Conservation (phyloP, 2,113 vertebrate genomes). For the Furnarius figulus region DNA sequence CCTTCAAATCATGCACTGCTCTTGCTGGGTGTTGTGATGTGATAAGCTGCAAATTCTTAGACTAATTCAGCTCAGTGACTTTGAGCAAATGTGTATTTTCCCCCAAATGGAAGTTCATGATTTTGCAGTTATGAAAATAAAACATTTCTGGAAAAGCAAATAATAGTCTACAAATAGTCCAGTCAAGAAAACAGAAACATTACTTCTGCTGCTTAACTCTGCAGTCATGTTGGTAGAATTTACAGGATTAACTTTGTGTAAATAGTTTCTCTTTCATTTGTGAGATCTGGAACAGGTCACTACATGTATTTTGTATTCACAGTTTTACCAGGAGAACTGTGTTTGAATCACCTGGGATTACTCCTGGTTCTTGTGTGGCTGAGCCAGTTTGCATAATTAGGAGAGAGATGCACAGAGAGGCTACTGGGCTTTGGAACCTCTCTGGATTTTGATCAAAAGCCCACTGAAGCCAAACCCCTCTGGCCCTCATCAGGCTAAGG, state of each 20-base stretch:
- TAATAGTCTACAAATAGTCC: slow-evolving; percentile 18
- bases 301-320: not conserved
- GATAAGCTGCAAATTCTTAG: not conserved
- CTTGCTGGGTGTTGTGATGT: not conserved
- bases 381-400: slow-evolving; percentile 19
- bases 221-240: slow-evolving; percentile 5
- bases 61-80: not conserved
- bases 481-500: not conserved
- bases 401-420: not conserved
- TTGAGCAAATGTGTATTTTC: not conserved
- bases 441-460: slow-evolving; percentile 30
- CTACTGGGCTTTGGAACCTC: slow-evolving; percentile 6
- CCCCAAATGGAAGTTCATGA: not conserved
- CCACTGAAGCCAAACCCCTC: not conserved
- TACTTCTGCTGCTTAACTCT: not conserved
- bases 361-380: slow-evolving; percentile 9
- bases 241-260: slow-evolving; percentile 11
- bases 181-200: slow-evolving; percentile 4
- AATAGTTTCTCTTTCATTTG: slow-evolving; percentile 37
- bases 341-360: slow-evolving; percentile 10
- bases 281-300: slow-evolving; percentile 27
- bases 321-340: not conserved
- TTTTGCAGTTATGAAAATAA: slow-evolving; percentile 17
- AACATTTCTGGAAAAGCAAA: slow-evolving; percentile 19
- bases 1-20: not conserved